Evolutionary conservation across 2,888 invertebrate species (phyloP), one percentile per base, ranked within the genome.

Genomic region (Anarsia innoxiella): DNA sequence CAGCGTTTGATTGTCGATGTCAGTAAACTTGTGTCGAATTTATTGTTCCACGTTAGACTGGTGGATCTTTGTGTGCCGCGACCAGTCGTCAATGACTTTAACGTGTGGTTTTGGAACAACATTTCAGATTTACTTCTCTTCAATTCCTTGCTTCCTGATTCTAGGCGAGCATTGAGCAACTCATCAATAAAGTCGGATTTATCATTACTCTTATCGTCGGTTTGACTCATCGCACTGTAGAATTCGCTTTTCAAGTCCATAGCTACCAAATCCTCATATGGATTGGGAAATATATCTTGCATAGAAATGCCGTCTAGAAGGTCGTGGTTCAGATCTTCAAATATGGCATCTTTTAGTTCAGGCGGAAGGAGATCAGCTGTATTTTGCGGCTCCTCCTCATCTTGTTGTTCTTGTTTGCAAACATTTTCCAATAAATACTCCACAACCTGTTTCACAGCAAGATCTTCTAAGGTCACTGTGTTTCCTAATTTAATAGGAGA

Each of bases 291-390:
- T 52, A 94, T 93, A 59, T 94, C 94, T 72, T 94, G 91, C 89
- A 94, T 92, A 1, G 93, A 93, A 58, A 94, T 93, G 6, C 93
- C 93, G 64, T 94, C 93, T 14, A 94, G 73, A 36, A 94, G 79
- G 62, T 94, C 94, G 54, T 93, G 93, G 14, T 93, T 93, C 14
- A 94, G 74, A 61, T 94, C 94, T 79, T 94, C 92, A 55, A 94
- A 92, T 62, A 94, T 93, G 6, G 93, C 93, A 63, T 94, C 94
- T 60, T 93, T 93, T 2, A 94, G 87, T 79, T 94, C 94, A 0
- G 93, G 94, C n/a, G 94, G 93, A 34, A 94, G 71, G 6, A 94
- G 74, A 67, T 94, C 93, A 2, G 92, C 91, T 39, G 92, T 90
- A 53, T 89, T 92, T 61, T 93, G 93, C n/a, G 91, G 91, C 58